Percentiles rank a stretch among this genome's conserved stretches.
Evolutionary conservation across 2,797 vertebrate genomes (phyloP).

Genomic region (Amazonetta brasiliensis): DNA sequence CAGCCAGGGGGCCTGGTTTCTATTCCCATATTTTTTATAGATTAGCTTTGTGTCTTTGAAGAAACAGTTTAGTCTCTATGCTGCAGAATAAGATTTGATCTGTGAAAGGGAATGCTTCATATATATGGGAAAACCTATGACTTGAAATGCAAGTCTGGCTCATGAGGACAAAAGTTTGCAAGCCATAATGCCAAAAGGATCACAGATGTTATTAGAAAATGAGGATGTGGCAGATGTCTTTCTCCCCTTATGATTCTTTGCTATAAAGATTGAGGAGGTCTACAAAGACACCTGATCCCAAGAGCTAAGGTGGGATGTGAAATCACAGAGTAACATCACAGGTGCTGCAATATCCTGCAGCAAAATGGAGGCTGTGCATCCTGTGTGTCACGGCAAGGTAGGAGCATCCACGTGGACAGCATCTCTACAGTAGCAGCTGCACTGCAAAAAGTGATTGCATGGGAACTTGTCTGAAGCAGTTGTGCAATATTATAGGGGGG

Average conservation of each 20-base stretch:
- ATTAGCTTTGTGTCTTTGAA: neutral
- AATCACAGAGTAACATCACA: neutral
- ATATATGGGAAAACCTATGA: neutral
- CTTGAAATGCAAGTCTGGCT: neutral
- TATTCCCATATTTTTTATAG: neutral
- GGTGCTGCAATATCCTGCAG: neutral
- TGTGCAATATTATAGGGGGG: neutral
- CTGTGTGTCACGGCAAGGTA: fast-evolving
- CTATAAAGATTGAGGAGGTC: neutral
- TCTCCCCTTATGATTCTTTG: neutral
- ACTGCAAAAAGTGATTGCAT: neutral
- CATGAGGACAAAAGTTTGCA: neutral
- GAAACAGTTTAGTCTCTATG: neutral
- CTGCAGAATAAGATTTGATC: neutral
- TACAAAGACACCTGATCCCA: neutral
- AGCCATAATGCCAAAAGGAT: neutral
- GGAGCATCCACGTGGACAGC: no score
- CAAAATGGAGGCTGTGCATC: neutral
- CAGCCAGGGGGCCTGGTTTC: neutral
- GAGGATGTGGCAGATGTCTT: neutral
- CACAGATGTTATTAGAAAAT: neutral
- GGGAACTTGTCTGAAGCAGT: neutral
- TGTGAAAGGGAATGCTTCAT: neutral
- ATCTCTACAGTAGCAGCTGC: neutral
- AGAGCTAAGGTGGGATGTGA: neutral